Conservation (phyloP, 2,113 vertebrate species). For the Aphelocoma coerulescens region DNA sequence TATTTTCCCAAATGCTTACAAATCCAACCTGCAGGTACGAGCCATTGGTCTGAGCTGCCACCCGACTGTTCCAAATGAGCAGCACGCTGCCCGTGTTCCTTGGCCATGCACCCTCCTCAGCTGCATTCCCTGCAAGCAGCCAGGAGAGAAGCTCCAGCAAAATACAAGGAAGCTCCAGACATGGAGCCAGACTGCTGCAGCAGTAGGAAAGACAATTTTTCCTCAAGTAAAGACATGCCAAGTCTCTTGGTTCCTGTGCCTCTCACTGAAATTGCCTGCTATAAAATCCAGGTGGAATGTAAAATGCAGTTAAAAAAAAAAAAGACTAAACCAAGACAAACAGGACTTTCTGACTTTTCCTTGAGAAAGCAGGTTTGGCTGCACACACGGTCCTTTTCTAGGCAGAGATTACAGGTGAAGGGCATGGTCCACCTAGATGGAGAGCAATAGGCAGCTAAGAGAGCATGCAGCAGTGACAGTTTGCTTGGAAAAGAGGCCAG, state of each 20-base stretch:
- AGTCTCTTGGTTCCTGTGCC: neutral
- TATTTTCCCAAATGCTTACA: neutral
- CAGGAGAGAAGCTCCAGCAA: neutral
- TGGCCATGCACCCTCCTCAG: neutral
- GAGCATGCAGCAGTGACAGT: fast-evolving
- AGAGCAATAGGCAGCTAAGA: neutral
- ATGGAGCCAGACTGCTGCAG: neutral
- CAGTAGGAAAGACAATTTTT: neutral
- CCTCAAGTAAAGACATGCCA: slow-evolving; percentile 35
- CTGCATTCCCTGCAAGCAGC: neutral
- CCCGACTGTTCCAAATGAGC: neutral
- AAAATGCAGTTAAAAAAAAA: neutral
- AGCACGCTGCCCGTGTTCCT: fast-evolving
- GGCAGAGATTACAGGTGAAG: neutral
- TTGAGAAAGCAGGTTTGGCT: neutral
- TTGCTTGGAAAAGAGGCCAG: fast-evolving
- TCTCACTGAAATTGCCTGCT: neutral
- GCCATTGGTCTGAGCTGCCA: neutral
- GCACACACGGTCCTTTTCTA: neutral
- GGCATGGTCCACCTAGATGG: neutral
- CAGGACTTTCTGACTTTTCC: neutral
- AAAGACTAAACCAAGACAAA: neutral
- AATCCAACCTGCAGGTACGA: neutral
- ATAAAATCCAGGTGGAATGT: slow-evolving; percentile 34
- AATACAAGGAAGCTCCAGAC: neutral